Percentiles rank a stretch among this genome's conserved stretches.
These are phyloP conservation scores for Rana temporaria DNA, from an alignment of 2,113 vertebrate genomes.

Conservation along the genomic window DNA sequence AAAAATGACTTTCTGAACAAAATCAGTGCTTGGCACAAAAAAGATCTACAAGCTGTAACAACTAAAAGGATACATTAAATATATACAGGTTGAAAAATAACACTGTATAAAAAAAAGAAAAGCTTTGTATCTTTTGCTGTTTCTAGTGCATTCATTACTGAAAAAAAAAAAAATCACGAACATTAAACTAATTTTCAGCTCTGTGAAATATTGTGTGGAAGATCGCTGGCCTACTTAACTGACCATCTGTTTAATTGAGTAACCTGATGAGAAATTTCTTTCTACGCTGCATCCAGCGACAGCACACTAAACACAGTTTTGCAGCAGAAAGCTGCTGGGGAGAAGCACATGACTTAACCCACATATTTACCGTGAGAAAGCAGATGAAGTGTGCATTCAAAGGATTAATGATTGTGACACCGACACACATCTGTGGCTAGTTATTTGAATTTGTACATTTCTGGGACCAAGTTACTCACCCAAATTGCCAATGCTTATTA, in stretches of 20 bases:
- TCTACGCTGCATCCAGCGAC: conserved; percentile 16
- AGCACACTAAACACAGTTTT: conserved; percentile 29
- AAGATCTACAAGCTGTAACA: too few relatives aligned
- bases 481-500: too few relatives aligned
- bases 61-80: too few relatives aligned
- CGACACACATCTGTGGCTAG: background rate
- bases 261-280: conserved; percentile 45
- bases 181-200: conserved; percentile 7
- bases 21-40: too few relatives aligned
- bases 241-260: conserved; percentile 53
- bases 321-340: conserved; percentile 21
- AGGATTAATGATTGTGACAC: background rate
- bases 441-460: background rate
- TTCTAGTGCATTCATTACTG: background rate
- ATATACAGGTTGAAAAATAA: too few relatives aligned
- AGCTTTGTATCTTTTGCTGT: too few relatives aligned
- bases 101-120: too few relatives aligned
- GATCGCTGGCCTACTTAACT: conserved; percentile 48
- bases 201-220: conserved; percentile 32
- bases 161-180: background rate
- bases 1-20: too few relatives aligned
- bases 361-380: conserved; percentile 24
- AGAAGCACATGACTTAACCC: conserved; percentile 20
- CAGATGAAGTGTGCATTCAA: background rate
- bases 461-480: too few relatives aligned